Conservation (phyloP, 2,797 vertebrate genomes). For the Hypotaenidia okinawae region DNA sequence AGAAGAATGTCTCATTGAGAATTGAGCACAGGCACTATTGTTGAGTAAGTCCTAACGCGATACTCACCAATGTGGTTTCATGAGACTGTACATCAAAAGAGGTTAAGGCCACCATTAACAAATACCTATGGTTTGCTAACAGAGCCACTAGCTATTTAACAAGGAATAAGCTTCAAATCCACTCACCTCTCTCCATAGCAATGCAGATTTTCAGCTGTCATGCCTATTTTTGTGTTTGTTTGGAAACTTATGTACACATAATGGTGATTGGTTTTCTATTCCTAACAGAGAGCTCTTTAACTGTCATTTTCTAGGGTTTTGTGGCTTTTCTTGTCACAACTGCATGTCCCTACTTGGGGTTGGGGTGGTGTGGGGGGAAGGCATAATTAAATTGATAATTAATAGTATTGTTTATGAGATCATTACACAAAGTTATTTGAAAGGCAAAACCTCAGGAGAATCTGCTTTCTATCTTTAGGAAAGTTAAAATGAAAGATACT, state of each 20-base stretch:
- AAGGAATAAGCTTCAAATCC: background rate
- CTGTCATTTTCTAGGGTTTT: background rate
- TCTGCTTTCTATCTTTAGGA: background rate
- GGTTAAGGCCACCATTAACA: background rate
- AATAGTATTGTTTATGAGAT: background rate
- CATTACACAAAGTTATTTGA: background rate
- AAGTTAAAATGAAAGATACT: background rate
- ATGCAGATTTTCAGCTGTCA: background rate
- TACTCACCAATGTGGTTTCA: background rate
- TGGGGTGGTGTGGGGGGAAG: accelerated
- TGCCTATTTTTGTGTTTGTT: background rate
- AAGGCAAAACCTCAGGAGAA: background rate
- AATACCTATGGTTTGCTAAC: background rate
- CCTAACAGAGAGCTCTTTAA: background rate
- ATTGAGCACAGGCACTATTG: background rate
- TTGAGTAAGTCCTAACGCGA: background rate
- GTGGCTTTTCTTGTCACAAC: background rate
- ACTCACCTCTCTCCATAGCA: background rate
- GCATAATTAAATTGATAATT: background rate
- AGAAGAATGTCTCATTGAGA: background rate
- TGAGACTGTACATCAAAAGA: background rate
- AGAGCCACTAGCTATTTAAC: background rate
- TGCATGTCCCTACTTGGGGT: accelerated
- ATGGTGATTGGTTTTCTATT: accelerated
- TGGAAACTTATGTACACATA: background rate